Conservation (phyloP, 2,797 vertebrate species). For the Anguilla pacifica region DNA sequence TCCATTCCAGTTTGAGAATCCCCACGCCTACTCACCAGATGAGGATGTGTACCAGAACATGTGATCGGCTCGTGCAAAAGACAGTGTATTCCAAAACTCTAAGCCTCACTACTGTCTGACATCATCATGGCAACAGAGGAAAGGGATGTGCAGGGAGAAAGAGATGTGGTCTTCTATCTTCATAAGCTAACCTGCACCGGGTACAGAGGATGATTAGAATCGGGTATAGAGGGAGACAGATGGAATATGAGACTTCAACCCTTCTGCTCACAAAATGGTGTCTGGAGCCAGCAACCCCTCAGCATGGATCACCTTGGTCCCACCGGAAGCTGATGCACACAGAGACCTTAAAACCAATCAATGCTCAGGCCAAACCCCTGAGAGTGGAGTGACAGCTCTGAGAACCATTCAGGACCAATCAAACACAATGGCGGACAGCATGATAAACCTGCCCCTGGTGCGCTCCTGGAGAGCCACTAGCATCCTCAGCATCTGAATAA, state of each 20-base stretch:
- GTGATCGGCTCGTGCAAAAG: conserved; percentile 34
- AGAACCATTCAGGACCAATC: neutral
- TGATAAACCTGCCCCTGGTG: too few relatives aligned
- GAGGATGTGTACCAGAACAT: conserved; percentile 75
- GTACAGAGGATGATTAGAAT: neutral
- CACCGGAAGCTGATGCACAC: neutral
- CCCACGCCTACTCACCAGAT: neutral
- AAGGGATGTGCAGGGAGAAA: neutral
- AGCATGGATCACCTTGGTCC: neutral
- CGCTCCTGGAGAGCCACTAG: too few relatives aligned
- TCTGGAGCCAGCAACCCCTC: neutral
- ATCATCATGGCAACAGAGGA: neutral
- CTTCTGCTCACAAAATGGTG: neutral
- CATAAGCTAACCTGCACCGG: neutral
- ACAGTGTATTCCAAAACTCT: neutral
- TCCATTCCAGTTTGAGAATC: conserved; percentile 51
- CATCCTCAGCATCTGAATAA: too few relatives aligned
- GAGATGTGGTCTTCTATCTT: neutral
- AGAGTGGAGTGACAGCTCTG: neutral
- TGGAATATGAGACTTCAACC: neutral
- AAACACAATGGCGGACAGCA: neutral
- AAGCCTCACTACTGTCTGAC: neutral
- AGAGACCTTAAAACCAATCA: neutral
- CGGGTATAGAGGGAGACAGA: neutral
- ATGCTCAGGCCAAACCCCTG: neutral